A percentile compares a stretch with the other conserved stretches of the same genome.
These are phyloP conservation scores for Telmatochromis brachygnathus DNA, from an alignment of 2,113 vertebrate species.

Conservation along the genomic window DNA sequence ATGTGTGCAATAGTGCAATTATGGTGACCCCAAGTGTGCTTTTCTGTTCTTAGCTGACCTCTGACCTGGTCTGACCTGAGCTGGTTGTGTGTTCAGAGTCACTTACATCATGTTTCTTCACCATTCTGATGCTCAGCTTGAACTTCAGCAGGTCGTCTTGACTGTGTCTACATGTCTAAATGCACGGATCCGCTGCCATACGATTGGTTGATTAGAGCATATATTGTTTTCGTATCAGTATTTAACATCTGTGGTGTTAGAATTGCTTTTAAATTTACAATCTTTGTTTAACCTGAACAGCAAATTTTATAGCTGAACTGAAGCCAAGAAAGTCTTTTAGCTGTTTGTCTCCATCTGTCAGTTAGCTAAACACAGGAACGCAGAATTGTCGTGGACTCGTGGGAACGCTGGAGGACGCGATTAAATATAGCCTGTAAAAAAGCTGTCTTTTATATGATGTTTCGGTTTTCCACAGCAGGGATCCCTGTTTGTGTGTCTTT, in stretches of 20 bases:
- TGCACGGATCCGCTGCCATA: rapidly evolving
- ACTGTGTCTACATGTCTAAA: neutral
- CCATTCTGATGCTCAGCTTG: neutral
- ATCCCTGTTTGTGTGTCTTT: neutral
- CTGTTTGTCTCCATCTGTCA: neutral
- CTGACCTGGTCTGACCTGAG: neutral
- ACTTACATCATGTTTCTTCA: neutral
- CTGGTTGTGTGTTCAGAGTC: neutral
- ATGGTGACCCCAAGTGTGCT: neutral
- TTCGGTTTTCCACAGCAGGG: neutral
- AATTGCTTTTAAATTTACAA: neutral
- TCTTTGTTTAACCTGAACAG: neutral
- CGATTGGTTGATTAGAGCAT: neutral
- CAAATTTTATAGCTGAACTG: neutral
- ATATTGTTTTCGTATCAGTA: neutral
- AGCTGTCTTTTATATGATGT: neutral
- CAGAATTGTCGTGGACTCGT: neutral
- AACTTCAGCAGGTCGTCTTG: neutral
- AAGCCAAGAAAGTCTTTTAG: neutral
- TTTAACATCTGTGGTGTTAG: neutral
- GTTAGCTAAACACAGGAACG: neutral
- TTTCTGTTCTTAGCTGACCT: neutral
- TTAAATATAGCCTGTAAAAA: neutral
- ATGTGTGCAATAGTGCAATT: neutral
- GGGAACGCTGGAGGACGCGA: neutral